Conservation (phyloP, 35 echinoderm and acorn worm genomes). For the Strongylocentrotus purpuratus region DNA sequence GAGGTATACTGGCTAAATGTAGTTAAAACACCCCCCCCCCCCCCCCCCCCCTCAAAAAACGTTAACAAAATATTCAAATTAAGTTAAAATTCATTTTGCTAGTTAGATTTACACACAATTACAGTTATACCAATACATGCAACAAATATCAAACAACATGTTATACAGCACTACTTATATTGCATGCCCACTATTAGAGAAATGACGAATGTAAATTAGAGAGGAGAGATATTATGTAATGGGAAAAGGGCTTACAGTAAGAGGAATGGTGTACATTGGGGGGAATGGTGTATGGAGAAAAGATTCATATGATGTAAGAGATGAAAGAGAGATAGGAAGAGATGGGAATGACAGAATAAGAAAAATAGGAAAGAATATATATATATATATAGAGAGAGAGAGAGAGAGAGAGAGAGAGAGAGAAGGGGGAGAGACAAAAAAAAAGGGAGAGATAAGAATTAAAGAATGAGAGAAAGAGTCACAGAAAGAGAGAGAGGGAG, state of each 20-base stretch:
- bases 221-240: background rate
- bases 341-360: background rate
- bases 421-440: background rate
- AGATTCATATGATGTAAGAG: background rate
- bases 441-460: background rate
- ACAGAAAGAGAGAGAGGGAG: background rate
- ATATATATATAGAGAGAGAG: too few relatives aligned
- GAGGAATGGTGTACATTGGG: background rate
- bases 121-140: background rate
- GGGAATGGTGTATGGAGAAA: background rate
- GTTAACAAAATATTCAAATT: too few relatives aligned
- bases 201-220: background rate
- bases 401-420: background rate
- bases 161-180: background rate
- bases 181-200: background rate
- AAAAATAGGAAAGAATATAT: background rate
- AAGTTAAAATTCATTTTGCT: background rate
- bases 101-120: background rate
- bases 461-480: background rate
- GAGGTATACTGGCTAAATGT: too few relatives aligned
- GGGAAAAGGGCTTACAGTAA: background rate
- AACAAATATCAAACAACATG: background rate
- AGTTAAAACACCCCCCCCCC: too few relatives aligned
- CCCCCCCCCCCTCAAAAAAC: too few relatives aligned
- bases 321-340: background rate